A percentile compares a stretch with the other conserved stretches of the same genome.
phyloP scores from a whole-genome alignment of 2,888 invertebrate species.

The Lasius fuliginosus region DNA sequence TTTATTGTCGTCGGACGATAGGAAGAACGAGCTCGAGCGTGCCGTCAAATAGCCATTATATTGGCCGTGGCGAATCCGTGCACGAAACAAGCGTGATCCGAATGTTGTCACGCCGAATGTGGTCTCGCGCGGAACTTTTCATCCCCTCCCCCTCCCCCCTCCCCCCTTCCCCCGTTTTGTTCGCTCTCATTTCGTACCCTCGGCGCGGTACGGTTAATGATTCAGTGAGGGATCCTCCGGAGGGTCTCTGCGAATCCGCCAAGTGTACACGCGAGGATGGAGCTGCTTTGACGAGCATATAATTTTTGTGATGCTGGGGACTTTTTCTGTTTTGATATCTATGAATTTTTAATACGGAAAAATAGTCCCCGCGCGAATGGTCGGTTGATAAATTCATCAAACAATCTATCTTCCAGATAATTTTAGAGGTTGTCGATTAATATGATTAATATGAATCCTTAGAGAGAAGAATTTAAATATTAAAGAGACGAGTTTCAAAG shows the following conservation, averaged over 20 bases:
- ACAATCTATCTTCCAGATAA: background rate
- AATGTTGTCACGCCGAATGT: conserved; percentile 79
- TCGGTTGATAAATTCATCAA: background rate
- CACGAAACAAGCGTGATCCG: conserved; percentile 82
- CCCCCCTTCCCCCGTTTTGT: background rate
- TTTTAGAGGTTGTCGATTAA: background rate
- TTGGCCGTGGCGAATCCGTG: conserved; percentile 84
- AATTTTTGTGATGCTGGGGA: background rate
- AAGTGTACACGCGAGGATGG: conserved; percentile 71
- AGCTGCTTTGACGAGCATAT: conserved; percentile 77
- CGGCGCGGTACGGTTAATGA: conserved; percentile 49
- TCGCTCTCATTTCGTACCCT: conserved; percentile 55
- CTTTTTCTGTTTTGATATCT: background rate
- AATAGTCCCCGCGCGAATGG: too few relatives aligned
- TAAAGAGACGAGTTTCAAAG: too few relatives aligned
- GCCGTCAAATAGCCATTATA: conserved; percentile 82
- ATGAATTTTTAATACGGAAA: background rate
- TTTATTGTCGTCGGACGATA: conserved; percentile 80
- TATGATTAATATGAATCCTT: background rate
- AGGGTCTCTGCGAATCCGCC: background rate
- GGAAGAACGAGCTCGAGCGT: conserved; percentile 61
- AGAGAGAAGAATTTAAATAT: background rate
- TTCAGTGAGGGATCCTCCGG: background rate
- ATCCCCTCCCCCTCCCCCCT: conserved; percentile 35
- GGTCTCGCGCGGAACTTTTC: conserved; percentile 39